Evolutionary conservation across 2,113 vertebrate genomes (phyloP), one percentile per base, ranked within the genome.

Genomic region (Amphilophus citrinellus): DNA sequence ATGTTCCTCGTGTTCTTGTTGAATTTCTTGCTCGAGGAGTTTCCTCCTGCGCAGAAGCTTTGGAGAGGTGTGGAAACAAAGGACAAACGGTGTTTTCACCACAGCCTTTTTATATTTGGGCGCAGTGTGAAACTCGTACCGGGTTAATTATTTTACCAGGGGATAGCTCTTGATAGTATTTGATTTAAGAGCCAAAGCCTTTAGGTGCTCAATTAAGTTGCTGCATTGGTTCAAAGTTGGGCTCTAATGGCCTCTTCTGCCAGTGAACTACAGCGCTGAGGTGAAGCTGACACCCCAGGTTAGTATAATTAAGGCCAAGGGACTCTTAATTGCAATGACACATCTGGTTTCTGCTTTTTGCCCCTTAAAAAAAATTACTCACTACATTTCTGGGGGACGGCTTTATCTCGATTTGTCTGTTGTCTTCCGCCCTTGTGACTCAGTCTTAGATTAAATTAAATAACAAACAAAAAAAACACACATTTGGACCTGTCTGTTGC

Each of bases 191-290:
- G 96, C 97, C 97, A 17, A 92, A 97, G 97, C 97, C 97, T 97
- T 97, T 97, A 97, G 97, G 97, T 98, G 97, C 97, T 98, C 97
- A 97, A 98, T 98, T 98, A 98, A 98, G 97, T 97, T 96, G 97
- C 97, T 97, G 97, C 97, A 98, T 97, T 93, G 95, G 97, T 98
- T 97, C 98, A 97, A 96, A 97, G 96, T 96, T 96, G 96, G 97
- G 97, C 97, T 97, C 96, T 98, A 99, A 99, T 98, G 97, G 97
- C 96, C 96, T 97, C 95, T 96, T 96, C 91, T 96, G 96, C 96
- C 97, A 96, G 97, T 97, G 97, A 97, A 97, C 97, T 97, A 96
- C 94, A 95, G 96, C 95, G 95, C 95, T 76, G 92, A 95, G 94
- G 94, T 97, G 96, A 97, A 91, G 91, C 17, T 68, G 95, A 97